Percentiles rank a stretch among this genome's conserved stretches.
Conservation (phyloP, 2,888 invertebrate species). For the Tryphoninae sp. region DNA sequence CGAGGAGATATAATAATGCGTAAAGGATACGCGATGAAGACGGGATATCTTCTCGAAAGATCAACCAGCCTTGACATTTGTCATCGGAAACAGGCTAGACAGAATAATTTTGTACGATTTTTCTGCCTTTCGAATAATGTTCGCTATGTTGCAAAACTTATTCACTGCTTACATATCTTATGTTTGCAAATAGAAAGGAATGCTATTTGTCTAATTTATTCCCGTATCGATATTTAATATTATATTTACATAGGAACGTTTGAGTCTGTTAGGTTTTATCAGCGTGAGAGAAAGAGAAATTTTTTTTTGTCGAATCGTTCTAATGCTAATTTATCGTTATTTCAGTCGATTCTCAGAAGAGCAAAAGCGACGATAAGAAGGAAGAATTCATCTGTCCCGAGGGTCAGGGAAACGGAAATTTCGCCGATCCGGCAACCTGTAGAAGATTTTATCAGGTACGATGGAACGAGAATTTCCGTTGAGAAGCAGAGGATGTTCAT, state of each 20-base stretch:
- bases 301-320: slow-evolving; percentile 1
- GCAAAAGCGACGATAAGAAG: slow-evolving; percentile 83
- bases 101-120: slow-evolving; percentile 43
- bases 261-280: neutral
- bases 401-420: slow-evolving; percentile 92
- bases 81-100: slow-evolving; percentile 32
- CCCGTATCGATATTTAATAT: slow-evolving; percentile 15
- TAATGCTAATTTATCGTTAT: slow-evolving; percentile 59
- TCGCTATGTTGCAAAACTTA: slow-evolving; percentile 47
- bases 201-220: slow-evolving; percentile 41
- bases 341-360: slow-evolving; percentile 81
- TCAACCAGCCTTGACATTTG: slow-evolving; percentile 62
- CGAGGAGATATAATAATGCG: too few relatives aligned
- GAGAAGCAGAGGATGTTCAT: neutral
- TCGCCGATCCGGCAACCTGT: slow-evolving; percentile 94
- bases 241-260: slow-evolving; percentile 30
- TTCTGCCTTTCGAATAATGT: slow-evolving; percentile 35
- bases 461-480: slow-evolving; percentile 3
- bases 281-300: neutral
- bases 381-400: slow-evolving; percentile 90
- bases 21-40: neutral
- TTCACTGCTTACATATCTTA: neutral
- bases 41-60: slow-evolving; percentile 47
- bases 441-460: slow-evolving; percentile 93
- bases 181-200: slow-evolving; percentile 34